phyloP scores from a whole-genome alignment of 2,113 vertebrate genomes.

The Solea solea region DNA sequence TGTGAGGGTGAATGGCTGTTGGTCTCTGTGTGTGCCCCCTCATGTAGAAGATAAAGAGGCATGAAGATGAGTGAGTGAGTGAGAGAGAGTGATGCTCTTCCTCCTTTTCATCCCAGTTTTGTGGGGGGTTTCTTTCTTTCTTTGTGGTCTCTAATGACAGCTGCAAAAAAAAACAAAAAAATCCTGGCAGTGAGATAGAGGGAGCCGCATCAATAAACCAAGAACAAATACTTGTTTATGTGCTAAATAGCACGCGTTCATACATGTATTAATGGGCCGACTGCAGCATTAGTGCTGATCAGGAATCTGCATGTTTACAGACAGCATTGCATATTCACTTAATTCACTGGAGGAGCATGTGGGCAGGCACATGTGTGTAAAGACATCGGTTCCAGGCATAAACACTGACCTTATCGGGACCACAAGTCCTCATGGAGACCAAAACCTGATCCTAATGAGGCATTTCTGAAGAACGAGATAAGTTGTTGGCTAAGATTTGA shows the following conservation, averaged over 20 bases:
- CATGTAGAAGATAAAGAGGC: no score
- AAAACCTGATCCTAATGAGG: no score
- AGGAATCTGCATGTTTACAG: constrained; percentile 11
- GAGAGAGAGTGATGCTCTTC: no score
- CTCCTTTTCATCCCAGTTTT: constrained; percentile 7
- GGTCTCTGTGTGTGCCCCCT: no score
- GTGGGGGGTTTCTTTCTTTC: neutral
- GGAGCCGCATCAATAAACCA: constrained; percentile 34
- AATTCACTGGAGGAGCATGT: constrained; percentile 8
- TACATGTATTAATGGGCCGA: constrained; percentile 10
- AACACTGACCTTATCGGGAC: no score
- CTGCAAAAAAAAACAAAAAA: neutral
- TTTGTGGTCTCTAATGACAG: constrained; percentile 34
- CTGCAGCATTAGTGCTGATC: constrained; percentile 13
- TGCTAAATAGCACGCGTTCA: constrained; percentile 9
- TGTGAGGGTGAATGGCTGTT: no score
- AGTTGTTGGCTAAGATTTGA: no score
- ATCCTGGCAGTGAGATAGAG: constrained; percentile 27
- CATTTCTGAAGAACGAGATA: no score
- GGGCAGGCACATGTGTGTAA: constrained; percentile 7
- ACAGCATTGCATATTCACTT: constrained; percentile 26
- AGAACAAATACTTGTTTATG: constrained; percentile 28
- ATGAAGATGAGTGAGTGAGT: no score
- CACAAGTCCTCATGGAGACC: no score
- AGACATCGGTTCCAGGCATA: no score